These are phyloP conservation scores for Allophyes oxyacanthae DNA, from an alignment of 2,888 invertebrate genomes.

Conservation along the genomic window DNA sequence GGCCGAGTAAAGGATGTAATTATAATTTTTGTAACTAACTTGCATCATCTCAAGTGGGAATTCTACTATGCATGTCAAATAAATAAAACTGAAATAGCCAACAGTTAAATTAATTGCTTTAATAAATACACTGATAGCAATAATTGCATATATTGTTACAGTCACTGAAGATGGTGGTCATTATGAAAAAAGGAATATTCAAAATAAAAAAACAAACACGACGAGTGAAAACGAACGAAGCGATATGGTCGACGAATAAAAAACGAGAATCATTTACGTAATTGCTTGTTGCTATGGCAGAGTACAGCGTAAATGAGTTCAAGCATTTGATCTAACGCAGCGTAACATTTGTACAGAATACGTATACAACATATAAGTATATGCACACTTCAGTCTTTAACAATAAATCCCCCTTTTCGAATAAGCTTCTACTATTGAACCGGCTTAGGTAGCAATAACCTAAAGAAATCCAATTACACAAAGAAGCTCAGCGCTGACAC, in stretches of 20 bases:
- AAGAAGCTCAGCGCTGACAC: slow-evolving; percentile 68
- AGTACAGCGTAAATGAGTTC: slow-evolving; percentile 53
- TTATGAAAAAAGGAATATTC: slow-evolving; percentile 39
- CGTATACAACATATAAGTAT: slow-evolving; percentile 34
- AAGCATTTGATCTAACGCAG: slow-evolving; percentile 57
- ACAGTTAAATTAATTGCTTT: slow-evolving; percentile 48
- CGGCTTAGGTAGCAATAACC: slow-evolving; percentile 67
- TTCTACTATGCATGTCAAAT: slow-evolving; percentile 29
- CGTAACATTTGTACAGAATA: slow-evolving; percentile 58
- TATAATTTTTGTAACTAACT: slow-evolving; percentile 48
- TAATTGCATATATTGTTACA: slow-evolving; percentile 61
- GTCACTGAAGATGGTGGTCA: slow-evolving; percentile 56
- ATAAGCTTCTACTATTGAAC: slow-evolving; percentile 51
- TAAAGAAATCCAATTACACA: slow-evolving; percentile 76
- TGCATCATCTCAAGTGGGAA: slow-evolving; percentile 12
- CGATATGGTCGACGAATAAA: slow-evolving; percentile 58
- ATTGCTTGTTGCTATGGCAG: slow-evolving; percentile 67
- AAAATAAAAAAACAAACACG: slow-evolving; percentile 48
- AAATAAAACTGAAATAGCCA: slow-evolving; percentile 42
- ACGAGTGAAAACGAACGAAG: slow-evolving; percentile 57
- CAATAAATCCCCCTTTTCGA: slow-evolving; percentile 46
- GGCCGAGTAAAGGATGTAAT: slow-evolving; percentile 31
- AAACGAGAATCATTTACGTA: slow-evolving; percentile 60
- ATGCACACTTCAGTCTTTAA: slow-evolving; percentile 29
- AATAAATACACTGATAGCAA: slow-evolving; percentile 52